phyloP scores from a whole-genome alignment of 2,888 invertebrate species.

The Papilio demoleus region DNA sequence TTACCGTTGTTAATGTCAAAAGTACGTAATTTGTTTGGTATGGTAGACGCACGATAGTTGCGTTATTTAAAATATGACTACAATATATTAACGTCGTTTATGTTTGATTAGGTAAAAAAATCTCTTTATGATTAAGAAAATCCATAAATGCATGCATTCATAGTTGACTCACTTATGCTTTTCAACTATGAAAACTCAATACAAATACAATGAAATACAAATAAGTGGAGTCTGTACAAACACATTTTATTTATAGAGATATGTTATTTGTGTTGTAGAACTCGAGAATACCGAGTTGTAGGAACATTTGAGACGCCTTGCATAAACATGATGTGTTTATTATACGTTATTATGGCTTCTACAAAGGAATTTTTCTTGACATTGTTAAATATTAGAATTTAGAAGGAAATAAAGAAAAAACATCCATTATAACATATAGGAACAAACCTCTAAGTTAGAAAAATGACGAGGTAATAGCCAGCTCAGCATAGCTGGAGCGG shows the following conservation, averaged over 20 bases:
- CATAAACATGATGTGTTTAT: constrained; percentile 30
- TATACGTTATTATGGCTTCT: constrained; percentile 8
- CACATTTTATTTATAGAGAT: not conserved
- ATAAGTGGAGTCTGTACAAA: not conserved
- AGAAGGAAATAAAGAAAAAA: not conserved
- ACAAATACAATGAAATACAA: not conserved
- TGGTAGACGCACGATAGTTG: too few species aligned
- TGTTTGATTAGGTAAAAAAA: too few species aligned
- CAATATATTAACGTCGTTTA: too few species aligned
- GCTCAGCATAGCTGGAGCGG: too few species aligned
- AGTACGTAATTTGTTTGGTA: too few species aligned
- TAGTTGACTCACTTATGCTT: not conserved
- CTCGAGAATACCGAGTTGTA: not conserved
- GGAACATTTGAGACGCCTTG: constrained; percentile 7
- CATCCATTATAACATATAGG: too few species aligned
- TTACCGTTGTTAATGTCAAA: too few species aligned
- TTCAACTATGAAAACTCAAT: not conserved
- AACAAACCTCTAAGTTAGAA: too few species aligned
- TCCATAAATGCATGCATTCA: not conserved
- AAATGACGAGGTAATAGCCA: too few species aligned
- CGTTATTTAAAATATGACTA: too few species aligned
- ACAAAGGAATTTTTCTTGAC: not conserved
- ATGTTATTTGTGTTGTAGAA: not conserved
- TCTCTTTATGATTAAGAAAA: too few species aligned
- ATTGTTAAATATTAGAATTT: not conserved